Percentiles rank a stretch among this genome's conserved stretches.
Conservation (phyloP, 2,113 vertebrate genomes). For the Colinus virginianus region DNA sequence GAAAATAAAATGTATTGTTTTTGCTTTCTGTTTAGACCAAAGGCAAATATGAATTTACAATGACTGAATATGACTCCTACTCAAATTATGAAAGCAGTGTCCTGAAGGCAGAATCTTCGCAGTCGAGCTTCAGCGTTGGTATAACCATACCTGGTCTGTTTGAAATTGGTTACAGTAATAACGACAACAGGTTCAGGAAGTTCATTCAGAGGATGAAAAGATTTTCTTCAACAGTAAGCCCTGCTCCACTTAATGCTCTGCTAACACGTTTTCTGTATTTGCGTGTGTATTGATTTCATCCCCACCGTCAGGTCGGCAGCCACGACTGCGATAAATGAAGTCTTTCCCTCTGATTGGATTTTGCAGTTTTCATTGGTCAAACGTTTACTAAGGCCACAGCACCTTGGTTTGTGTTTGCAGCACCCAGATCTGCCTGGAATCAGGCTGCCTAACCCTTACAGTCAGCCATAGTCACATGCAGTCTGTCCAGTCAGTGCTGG, state of each 20-base stretch:
- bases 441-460: neutral
- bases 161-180: conserved; percentile 76
- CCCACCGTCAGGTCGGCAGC: neutral
- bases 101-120: neutral
- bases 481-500: neutral
- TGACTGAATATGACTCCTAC: conserved; percentile 84
- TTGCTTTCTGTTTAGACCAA: conserved; percentile 83
- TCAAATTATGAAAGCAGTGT: conserved; percentile 78
- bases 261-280: accelerated
- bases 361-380: neutral
- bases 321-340: neutral
- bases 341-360: neutral
- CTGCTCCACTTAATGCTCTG: neutral
- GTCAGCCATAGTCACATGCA: neutral
- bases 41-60: conserved; percentile 86
- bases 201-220: conserved; percentile 79
- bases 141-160: conserved; percentile 66
- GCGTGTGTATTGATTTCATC: neutral
- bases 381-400: neutral
- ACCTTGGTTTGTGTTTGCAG: neutral
- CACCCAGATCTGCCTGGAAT: neutral
- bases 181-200: conserved; percentile 73
- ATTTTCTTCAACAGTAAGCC: conserved; percentile 84
- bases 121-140: conserved; percentile 71
- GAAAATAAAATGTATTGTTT: conserved; percentile 49